Base-by-base conservation (phyloP, 2,888 invertebrate genomes). In the Eupeodes luniger region DNA sequence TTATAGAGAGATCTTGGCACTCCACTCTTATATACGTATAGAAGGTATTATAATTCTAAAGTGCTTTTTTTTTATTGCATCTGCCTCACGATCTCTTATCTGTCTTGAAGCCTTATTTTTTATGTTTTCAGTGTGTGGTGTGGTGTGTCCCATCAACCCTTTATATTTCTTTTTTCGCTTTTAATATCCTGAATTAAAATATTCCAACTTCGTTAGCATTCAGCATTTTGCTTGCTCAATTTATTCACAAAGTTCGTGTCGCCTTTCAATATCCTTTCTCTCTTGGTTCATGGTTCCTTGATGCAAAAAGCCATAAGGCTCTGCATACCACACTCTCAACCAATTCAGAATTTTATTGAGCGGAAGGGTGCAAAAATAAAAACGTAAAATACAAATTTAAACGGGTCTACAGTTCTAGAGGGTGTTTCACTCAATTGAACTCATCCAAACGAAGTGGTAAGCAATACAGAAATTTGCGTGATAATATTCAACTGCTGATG, bases 61-160 rank as follows among this genome's bases (percentile, higher is more conserved):
- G 66, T 49, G 66, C 14, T 67, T 67, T 34, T 47, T 44, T 70
- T 55, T 70, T 80, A 80, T 80, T 79, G 59, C 86, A 87, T 87
- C 86, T 87, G 79, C 27, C 72, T 79, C 83, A 80, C 70, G 75
- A 87, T 87, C 83, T 82, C 57, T 75, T 82, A 82, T 79, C 86
- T 61, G 64, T 11, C 51, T 44, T 55, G 40, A 44, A 19, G 72
- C 34, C 47, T 51, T 36, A 34, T 59, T 59, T 62, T 69, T 69
- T 51, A 36, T 53, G 51, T 69, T 1, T 40, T 40, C 1, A 9
- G 40, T 7, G 40, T 40, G 40, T 5, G 10, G n/a, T 61, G 7
- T 14, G 11, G 5, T 19, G 14, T 14, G 7, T 27, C 49, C 47
- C 36, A 36, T 3, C 44, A 14, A 64, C 49, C 44, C 57, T 77